Evolutionary conservation across 2,113 vertebrate species (phyloP).

Genomic region (Rhinopomastus cyanomelas): DNA sequence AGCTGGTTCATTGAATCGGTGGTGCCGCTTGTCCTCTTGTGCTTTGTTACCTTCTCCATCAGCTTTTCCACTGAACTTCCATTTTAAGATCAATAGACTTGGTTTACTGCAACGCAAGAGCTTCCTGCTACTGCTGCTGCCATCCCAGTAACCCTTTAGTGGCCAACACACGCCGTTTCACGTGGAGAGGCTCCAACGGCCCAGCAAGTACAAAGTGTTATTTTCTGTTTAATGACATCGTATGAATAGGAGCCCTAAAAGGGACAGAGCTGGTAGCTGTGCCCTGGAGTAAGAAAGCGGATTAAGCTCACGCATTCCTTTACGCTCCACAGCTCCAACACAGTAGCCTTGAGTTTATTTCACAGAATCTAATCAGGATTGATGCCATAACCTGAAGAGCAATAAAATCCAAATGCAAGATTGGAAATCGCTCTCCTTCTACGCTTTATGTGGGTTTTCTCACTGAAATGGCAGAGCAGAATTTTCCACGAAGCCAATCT

Average conservation of each 20-base stretch:
- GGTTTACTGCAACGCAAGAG: not conserved
- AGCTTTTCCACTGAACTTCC: constrained; percentile 37
- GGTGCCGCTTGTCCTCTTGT: constrained; percentile 31
- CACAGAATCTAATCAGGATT: not conserved
- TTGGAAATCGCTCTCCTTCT: not conserved
- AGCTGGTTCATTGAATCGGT: not conserved
- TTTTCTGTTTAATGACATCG: not conserved
- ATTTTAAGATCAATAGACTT: constrained; percentile 40
- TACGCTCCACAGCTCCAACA: not conserved
- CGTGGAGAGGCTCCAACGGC: not conserved
- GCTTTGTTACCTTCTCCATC: constrained; percentile 44
- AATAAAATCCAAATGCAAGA: not conserved
- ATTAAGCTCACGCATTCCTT: not conserved
- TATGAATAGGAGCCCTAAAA: not conserved
- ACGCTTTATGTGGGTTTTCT: not conserved
- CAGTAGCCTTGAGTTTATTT: constrained; percentile 3
- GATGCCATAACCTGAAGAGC: not conserved
- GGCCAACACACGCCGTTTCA: not conserved
- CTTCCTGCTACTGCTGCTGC: not conserved
- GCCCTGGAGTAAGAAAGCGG: not conserved
- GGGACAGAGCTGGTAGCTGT: not conserved
- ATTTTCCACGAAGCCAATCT: not conserved
- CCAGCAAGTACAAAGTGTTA: not conserved
- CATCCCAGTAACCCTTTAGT: not conserved
- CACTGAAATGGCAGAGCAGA: not conserved